A percentile compares a stretch with the other conserved stretches of the same genome.
Evolutionary conservation across 1,140 invertebrate genomes (phyloP).

Genomic region (Drusus annulatus): DNA sequence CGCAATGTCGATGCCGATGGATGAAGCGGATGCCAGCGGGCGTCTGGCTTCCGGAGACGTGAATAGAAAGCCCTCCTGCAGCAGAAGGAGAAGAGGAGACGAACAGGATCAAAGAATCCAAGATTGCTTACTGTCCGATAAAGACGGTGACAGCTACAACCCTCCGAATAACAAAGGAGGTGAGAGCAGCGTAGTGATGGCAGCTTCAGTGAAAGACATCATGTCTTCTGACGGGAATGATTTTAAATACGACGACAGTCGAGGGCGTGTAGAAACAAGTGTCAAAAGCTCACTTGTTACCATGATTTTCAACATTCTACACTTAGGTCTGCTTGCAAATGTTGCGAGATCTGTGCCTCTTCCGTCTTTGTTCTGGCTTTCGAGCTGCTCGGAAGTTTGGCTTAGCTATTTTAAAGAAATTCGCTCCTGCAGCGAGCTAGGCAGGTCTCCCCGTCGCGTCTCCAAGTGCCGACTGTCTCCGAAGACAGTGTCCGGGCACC

Average conservation of each 20-base stretch:
- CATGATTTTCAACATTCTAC: conserved; percentile 14
- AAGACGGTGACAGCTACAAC: not conserved
- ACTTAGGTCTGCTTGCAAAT: not conserved
- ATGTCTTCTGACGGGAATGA: conserved; percentile 4
- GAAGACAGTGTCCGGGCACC: not conserved
- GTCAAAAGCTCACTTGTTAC: conserved; percentile 17
- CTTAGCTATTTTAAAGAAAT: conserved; percentile 28
- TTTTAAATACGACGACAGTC: conserved; percentile 46
- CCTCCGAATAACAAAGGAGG: not conserved
- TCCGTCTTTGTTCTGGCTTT: not conserved
- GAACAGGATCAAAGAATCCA: not conserved
- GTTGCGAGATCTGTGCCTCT: not conserved
- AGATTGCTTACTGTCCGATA: not conserved
- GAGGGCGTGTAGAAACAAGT: conserved; percentile 18
- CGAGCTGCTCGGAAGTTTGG: not conserved
- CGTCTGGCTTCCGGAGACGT: conserved; percentile 34
- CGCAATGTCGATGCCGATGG: conserved; percentile 8
- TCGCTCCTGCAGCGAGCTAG: not conserved
- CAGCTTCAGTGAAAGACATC: not conserved
- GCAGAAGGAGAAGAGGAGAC: conserved; percentile 27
- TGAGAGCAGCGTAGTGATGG: not conserved
- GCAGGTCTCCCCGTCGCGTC: not conserved
- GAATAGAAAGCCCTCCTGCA: conserved; percentile 45
- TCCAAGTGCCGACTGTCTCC: not conserved
- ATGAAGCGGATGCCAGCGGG: conserved; percentile 15